A percentile compares a stretch with the other conserved stretches of the same genome.
Evolutionary conservation across 2,797 vertebrate species (phyloP).

Genomic region (Hozukius guyotensis): DNA sequence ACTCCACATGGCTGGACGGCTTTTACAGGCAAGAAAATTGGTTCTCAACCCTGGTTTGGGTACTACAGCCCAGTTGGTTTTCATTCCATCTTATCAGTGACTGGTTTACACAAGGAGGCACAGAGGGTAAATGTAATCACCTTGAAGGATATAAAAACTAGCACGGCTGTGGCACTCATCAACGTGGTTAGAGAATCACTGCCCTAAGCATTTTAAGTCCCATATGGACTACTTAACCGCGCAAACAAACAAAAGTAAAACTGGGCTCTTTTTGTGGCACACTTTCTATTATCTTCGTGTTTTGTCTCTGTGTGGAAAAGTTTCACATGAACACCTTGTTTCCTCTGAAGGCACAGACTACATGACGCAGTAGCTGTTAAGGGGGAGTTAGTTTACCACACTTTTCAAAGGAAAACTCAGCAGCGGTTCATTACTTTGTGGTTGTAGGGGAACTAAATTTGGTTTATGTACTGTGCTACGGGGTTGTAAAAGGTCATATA

Average conservation of each 20-base stretch:
- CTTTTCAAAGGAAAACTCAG: constrained; percentile 17
- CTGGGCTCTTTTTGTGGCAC: constrained; percentile 6
- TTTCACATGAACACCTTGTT: constrained; percentile 12
- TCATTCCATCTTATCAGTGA: constrained; percentile 10
- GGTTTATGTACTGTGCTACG: constrained; percentile 27
- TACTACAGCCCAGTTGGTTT: constrained; percentile 1
- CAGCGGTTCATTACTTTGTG: constrained; percentile 31
- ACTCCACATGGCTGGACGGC: constrained; percentile 12
- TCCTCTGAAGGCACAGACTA: background rate
- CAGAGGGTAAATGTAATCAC: background rate
- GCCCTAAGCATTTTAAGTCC: background rate
- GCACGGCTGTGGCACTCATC: background rate
- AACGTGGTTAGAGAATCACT: background rate
- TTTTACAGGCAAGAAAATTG: constrained; percentile 31
- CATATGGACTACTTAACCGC: background rate
- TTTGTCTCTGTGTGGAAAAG: constrained; percentile 6
- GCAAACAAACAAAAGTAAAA: constrained; percentile 8
- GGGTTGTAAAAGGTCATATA: constrained; percentile 35
- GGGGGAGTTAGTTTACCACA: background rate
- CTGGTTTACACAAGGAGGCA: constrained; percentile 5
- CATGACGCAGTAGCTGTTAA: background rate
- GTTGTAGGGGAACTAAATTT: constrained; percentile 28
- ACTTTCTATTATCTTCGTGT: constrained; percentile 8
- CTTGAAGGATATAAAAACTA: constrained; percentile 17
- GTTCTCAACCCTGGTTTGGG: constrained; percentile 2